phyloP scores from a whole-genome alignment of 1,140 invertebrate genomes.

The Varroa destructor region DNA sequence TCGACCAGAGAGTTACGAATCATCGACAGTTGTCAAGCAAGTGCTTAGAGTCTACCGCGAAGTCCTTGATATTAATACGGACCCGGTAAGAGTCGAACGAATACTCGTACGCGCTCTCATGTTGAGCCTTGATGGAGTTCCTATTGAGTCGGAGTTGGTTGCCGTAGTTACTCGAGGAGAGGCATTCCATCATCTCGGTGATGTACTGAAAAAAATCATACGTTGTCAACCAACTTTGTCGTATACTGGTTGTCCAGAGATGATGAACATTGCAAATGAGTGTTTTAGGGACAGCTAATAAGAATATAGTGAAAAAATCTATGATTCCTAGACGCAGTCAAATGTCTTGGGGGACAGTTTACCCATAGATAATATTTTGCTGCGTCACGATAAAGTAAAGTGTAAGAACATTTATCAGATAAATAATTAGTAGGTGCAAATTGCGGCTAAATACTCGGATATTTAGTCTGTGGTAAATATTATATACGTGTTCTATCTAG shows the following conservation, averaged over 20 bases:
- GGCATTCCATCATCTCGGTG: constrained; percentile 16
- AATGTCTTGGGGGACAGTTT: too few relatives aligned
- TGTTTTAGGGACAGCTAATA: not conserved
- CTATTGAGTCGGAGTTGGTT: constrained; percentile 1
- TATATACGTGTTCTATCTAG: too few relatives aligned
- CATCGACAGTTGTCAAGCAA: not conserved
- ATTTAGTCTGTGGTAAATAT: too few relatives aligned
- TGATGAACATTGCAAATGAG: constrained; percentile 11
- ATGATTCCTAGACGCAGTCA: too few relatives aligned
- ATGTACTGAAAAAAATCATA: constrained; percentile 20
- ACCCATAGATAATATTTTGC: too few relatives aligned
- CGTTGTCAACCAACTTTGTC: constrained; percentile 20
- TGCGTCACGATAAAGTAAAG: too few relatives aligned
- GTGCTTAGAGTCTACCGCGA: constrained; percentile 6
- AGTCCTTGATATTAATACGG: not conserved
- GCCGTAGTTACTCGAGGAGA: not conserved
- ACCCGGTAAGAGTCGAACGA: not conserved
- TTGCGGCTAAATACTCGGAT: too few relatives aligned
- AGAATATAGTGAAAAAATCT: too few relatives aligned
- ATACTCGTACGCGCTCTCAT: not conserved
- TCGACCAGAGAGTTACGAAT: not conserved
- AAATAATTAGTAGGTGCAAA: too few relatives aligned
- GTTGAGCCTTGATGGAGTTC: not conserved
- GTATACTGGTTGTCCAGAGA: not conserved
- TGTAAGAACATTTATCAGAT: too few relatives aligned